Evolutionary conservation across 2,797 vertebrate genomes (phyloP), one percentile per base, ranked within the genome.

Genomic region (Anas bernieri): DNA sequence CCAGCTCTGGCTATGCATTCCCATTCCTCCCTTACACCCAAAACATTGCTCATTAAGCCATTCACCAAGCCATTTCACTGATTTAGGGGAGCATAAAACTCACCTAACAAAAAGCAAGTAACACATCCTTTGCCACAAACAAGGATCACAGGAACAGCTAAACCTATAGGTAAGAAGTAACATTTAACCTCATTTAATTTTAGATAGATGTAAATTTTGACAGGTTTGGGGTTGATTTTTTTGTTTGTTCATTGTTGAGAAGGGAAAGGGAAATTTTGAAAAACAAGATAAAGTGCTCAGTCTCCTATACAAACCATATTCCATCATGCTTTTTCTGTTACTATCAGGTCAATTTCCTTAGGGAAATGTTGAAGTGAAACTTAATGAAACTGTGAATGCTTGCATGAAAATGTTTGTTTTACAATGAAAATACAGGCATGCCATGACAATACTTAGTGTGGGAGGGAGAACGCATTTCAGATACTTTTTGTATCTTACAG

Each of bases 321-420:
- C 77, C 54, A 88, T 50, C 23, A 64, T 50, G 66, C 6, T 37
- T 88, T 64, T 50, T 56, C 35, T 88, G 41, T 83, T 82, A 70
- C 48, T 88, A 64, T 83, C 48, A 79, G 62, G 30, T 94, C 64
- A 75, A 12, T 37, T 66, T 87, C 90, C 68, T 90, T 54, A 54
- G 39, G 70, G 83, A 90, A 70, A 93, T 15, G 37, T 0, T 84
- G 33, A 86, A 88, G 45, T 28, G 58, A 93, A 94, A 93, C 88
- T 68, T 80, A 90, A 84, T 35, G 18, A 88, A 82, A 93, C 70
- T 83, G 39, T 45, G 35, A 88, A 70, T 63, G 26, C 31, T 88
- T 94, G 46, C 72, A 62, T 69, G 72, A 83, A 92, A 86, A 86
- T 37, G n/a, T 85, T 92, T 83, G 43, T 70, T 78, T 92, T 87